A percentile compares a stretch with the other conserved stretches of the same genome.
These are phyloP conservation scores for Sphenopsis melanotis DNA, from an alignment of 2,797 vertebrate species.

Conservation along the genomic window DNA sequence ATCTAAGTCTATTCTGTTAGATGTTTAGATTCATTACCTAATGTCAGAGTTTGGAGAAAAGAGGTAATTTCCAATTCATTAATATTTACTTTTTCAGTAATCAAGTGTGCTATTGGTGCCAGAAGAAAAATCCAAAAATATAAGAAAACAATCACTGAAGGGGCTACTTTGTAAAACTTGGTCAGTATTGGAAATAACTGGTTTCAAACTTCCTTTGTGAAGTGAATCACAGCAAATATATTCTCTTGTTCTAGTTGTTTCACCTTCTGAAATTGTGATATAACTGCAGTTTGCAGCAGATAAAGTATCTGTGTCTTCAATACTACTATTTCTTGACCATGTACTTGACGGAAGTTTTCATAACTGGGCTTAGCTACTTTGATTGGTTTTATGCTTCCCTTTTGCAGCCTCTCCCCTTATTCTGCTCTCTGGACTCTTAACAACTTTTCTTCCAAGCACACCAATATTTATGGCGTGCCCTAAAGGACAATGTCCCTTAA, in stretches of 20 bases:
- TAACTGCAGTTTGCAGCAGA: not conserved
- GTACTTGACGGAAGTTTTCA: not conserved
- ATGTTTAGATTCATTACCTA: not conserved
- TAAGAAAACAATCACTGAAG: not conserved
- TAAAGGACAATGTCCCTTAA: slow-evolving; percentile 32
- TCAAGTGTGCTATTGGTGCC: not conserved
- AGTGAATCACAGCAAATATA: not conserved
- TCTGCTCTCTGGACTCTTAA: not conserved
- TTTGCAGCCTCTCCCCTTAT: not conserved
- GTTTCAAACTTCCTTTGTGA: not conserved
- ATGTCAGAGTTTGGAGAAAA: not conserved
- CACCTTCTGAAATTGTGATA: not conserved
- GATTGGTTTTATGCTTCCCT: not conserved
- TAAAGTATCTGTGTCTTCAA: not conserved
- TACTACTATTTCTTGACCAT: not conserved
- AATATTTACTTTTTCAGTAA: not conserved
- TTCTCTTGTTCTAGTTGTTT: not conserved
- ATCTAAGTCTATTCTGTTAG: not conserved
- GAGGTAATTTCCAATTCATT: not conserved
- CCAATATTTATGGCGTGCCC: slow-evolving; percentile 39
- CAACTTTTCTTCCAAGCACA: not conserved
- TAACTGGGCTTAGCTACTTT: not conserved
- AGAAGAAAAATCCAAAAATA: not conserved
- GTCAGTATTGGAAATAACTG: not conserved
- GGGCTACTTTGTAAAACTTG: not conserved